phyloP scores from a whole-genome alignment of 2,113 vertebrate genomes.

The Cephalopterus ornatus region DNA sequence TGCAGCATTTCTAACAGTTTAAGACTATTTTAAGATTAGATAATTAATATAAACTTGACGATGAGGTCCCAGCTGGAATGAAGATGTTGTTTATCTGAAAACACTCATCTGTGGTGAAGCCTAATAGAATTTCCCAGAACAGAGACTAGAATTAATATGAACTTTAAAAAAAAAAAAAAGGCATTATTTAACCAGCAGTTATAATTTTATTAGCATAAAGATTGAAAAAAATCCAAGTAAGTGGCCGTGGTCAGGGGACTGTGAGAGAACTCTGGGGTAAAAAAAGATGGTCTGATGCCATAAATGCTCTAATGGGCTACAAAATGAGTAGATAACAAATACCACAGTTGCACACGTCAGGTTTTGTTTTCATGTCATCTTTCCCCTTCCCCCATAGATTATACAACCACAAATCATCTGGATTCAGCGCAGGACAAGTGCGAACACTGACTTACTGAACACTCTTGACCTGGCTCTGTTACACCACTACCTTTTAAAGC shows the following conservation, averaged over 20 bases:
- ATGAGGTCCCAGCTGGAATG: slow-evolving; percentile 12
- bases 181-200: background rate
- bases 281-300: background rate
- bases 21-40: slow-evolving; percentile 29
- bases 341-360: background rate
- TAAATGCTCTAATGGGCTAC: background rate
- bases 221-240: background rate
- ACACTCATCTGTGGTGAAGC: background rate
- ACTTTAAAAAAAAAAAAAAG: background rate
- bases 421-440: background rate
- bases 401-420: background rate
- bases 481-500: background rate
- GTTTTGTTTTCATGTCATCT: background rate
- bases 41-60: slow-evolving; percentile 3
- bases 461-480: background rate
- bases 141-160: background rate
- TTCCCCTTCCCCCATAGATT: background rate
- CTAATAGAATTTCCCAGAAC: slow-evolving; percentile 16
- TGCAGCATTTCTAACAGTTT: background rate
- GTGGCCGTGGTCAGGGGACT: background rate
- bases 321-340: background rate
- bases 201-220: background rate
- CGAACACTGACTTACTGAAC: background rate
- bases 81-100: slow-evolving; percentile 30
- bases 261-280: background rate